Conservation (phyloP, 2,888 invertebrate species). For the Callimorpha dominula region DNA sequence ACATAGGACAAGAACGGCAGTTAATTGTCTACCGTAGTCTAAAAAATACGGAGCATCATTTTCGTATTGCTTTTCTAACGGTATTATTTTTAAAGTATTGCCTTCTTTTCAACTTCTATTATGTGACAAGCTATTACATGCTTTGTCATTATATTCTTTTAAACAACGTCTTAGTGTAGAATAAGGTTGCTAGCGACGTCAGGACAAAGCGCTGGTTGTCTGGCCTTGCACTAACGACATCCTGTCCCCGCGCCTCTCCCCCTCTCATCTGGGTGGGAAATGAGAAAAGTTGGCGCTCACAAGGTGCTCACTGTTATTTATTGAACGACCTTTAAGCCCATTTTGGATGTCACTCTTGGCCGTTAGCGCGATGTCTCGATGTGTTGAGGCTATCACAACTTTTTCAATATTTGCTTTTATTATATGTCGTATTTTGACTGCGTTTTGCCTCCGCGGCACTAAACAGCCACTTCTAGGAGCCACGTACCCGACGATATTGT, state of each 20-base stretch:
- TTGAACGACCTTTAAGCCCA: constrained; percentile 45
- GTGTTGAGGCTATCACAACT: constrained; percentile 27
- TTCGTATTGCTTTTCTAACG: too few species aligned
- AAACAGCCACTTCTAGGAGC: neutral
- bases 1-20: too few species aligned
- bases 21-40: too few species aligned
- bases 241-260: neutral
- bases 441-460: constrained; percentile 11
- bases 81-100: neutral
- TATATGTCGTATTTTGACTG: constrained; percentile 12
- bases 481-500: constrained; percentile 2
- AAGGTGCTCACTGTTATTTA: constrained; percentile 50
- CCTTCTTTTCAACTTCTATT: neutral
- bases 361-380: constrained; percentile 25
- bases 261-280: constrained; percentile 20
- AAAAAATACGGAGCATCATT: too few species aligned
- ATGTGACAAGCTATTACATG: neutral
- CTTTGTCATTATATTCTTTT: neutral
- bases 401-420: constrained; percentile 38
- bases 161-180: neutral
- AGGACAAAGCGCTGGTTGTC: constrained; percentile 1
- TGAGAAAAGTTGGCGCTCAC: constrained; percentile 52
- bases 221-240: constrained; percentile 14
- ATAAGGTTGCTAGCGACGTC: neutral
- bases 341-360: constrained; percentile 38